Evolutionary conservation across 2,888 invertebrate species (phyloP), one percentile per base, ranked within the genome.

Genomic region (Dicyrtomina minuta): DNA sequence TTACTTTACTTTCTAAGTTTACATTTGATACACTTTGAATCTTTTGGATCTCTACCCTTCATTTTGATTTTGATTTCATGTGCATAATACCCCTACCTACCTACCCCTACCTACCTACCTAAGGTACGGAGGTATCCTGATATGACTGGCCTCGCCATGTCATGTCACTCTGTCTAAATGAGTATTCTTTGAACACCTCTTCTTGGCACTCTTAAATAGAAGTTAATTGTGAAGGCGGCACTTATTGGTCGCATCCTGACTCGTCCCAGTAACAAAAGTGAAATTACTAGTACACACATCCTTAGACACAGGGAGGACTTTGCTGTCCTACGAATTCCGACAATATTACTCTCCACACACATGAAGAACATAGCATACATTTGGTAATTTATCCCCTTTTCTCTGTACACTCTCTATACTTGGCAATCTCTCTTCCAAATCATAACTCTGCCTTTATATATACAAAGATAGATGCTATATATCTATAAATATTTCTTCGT

Each of bases 171-270:
- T 33, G 33, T 33, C 8, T 64, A 64, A 64, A 64, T 64, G 64
- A 64, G 64, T 64, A 65, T 41, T 65, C 56, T 65, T 65, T 65
- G 65, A 65, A 55, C 65, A 65, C 65, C 55, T 64, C 51, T 51
- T 51, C 39, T 55, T 65, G 65, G 65, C 65, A 65, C 53, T 65
- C 44, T 55, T 62, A 65, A 65, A 56, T 56, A 56, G 56, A 65
- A 65, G 65, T 56, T 65, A 65, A 65, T 65, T 65, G 65, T 56
- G 65, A 65, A 64, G 65, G 55, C 65, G 65, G 65, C 65, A 51
- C 27, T 51, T 64, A 64, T 62, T 62, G 62, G 62, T 62, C 62
- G 39, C 51, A 51, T 64, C 62, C 51, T 64, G 51, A 64, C 49
- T 49, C 51, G 51, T 46, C 27, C 33, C 51, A 51, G 51, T 46